Evolutionary conservation across 2,888 invertebrate genomes (phyloP).

Genomic region (Clitarchus hookeri): DNA sequence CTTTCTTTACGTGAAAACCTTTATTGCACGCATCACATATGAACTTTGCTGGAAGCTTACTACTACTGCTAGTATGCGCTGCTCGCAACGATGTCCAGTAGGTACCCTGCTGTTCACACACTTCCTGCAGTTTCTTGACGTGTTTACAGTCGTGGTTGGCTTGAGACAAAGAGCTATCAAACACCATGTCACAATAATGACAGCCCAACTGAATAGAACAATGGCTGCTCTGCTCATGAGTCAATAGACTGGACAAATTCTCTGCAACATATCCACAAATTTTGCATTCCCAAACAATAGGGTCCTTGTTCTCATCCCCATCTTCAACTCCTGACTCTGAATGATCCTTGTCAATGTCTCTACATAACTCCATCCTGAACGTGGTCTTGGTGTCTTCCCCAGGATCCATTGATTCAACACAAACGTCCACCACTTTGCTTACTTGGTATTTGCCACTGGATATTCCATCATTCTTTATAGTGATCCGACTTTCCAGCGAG

Average conservation of each 20-base stretch:
- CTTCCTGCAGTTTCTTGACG: not conserved
- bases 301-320: conserved; percentile 5
- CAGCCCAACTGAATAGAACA: conserved; percentile 26
- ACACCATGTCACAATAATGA: conserved; percentile 34
- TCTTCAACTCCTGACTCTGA: not conserved
- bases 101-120: not conserved
- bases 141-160: conserved; percentile 32
- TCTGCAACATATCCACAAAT: conserved; percentile 31
- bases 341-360: conserved; percentile 17
- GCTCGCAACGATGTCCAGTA: no score
- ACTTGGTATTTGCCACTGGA: not conserved
- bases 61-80: not conserved
- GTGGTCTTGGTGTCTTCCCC: not conserved
- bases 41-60: conserved; percentile 22
- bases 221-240: conserved; percentile 33
- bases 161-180: conserved; percentile 25
- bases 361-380: conserved; percentile 21
- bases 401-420: conserved; percentile 19
- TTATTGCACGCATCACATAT: conserved; percentile 39
- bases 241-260: conserved; percentile 30
- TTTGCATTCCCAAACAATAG: conserved; percentile 36
- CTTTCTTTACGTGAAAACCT: conserved; percentile 41
- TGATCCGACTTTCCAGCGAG: not conserved
- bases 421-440: conserved; percentile 20
- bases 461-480: not conserved